Evolutionary conservation across 1,140 invertebrate genomes (phyloP), one percentile per base, ranked within the genome.

Genomic region (Palaemon carinicauda): DNA sequence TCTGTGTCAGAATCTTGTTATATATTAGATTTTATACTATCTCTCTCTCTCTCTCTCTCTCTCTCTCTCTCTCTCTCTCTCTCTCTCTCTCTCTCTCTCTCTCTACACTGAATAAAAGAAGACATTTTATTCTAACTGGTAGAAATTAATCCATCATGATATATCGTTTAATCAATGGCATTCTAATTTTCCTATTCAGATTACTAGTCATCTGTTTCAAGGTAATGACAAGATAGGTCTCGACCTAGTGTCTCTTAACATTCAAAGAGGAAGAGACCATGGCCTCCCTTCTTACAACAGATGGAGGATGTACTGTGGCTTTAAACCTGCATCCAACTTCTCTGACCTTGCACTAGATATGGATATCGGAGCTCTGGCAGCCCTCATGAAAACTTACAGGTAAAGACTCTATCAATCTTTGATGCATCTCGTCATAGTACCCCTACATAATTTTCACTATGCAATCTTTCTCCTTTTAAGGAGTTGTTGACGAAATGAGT

Each of bases 201-300:
- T 96, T 31, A 95, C 95, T 27, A 93, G 94, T 56, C 95, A 96
- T 90, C 91, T 97, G 4, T 97, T 97, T 91, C 94, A 96, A 90
- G 80, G 78, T 0, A 17, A 10, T 53, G 53, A 87, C 0, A 79
- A 84, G 29, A 81, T 87, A 15, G 96, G 96, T 0, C 91, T 97
- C 3, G 96, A 98, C 92, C 91, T 97, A 87, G 95, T 97, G 0
- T 95, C 96, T 0, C 92, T 97, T 74, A 97, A 97, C 91, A 96
- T 97, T 86, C 96, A 97, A 90, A 93, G 96, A 65, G 97, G 96
- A 0, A 91, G 97, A 31, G 97, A 98, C 92, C 96, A 98, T 91
- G 97, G 97, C 0, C 92, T 98, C 24, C 95, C 96, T 0, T 91
- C 94, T 0, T 98, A 98, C 91, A 93, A 94, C 0, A 92, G 92